phyloP scores from a whole-genome alignment of 2,888 invertebrate genomes.

The Drosophila emarginata region DNA sequence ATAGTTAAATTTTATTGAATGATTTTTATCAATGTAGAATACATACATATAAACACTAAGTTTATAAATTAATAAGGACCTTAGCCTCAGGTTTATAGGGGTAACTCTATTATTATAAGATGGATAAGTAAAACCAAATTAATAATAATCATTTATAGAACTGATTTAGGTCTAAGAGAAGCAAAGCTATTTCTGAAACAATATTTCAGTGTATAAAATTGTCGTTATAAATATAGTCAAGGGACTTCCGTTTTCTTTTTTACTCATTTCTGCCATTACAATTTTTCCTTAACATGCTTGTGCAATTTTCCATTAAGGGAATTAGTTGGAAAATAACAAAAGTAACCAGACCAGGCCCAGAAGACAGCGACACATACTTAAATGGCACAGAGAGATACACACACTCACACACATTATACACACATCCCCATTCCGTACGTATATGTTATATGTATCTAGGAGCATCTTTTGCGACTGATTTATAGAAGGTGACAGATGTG shows the following conservation, averaged over 20 bases:
- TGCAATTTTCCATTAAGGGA: slow-evolving; percentile 77
- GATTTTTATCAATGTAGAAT: no score
- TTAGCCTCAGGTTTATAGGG: no score
- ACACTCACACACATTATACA: slow-evolving; percentile 16
- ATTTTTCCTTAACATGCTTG: slow-evolving; percentile 55
- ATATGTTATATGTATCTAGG: not conserved
- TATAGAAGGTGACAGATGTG: slow-evolving; percentile 78
- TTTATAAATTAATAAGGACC: no score
- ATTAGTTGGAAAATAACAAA: slow-evolving; percentile 63
- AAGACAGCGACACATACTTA: slow-evolving; percentile 33
- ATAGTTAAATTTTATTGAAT: no score
- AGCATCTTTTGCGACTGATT: slow-evolving; percentile 55
- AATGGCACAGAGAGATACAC: slow-evolving; percentile 41
- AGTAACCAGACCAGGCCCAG: slow-evolving; percentile 30
- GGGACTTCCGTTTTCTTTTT: slow-evolving; percentile 7
- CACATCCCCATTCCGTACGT: not conserved
- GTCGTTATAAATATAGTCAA: not conserved
- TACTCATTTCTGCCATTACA: slow-evolving; percentile 33
- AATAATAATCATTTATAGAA: no score
- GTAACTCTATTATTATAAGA: no score
- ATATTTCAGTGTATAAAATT: not conserved
- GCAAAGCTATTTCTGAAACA: no score
- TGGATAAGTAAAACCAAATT: no score
- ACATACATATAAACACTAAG: no score
- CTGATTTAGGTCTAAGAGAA: no score